phyloP scores from a whole-genome alignment of 1,140 invertebrate genomes.

The Drosophila bocki region DNA sequence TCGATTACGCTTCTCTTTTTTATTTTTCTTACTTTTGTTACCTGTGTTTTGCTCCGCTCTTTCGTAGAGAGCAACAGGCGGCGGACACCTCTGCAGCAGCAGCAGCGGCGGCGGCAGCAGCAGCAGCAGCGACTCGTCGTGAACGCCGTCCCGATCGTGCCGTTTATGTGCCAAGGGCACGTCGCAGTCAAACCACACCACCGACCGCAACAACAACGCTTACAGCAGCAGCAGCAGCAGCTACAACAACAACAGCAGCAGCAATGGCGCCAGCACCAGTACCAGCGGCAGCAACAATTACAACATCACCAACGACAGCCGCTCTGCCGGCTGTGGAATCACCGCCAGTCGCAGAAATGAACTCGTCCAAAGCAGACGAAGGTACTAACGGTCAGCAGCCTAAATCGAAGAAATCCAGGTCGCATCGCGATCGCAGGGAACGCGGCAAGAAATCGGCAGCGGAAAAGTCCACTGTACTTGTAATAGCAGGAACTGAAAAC shows the following conservation, averaged over 20 bases:
- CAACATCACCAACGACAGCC: constrained; percentile 37
- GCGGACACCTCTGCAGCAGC: constrained; percentile 20
- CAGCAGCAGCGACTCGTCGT: constrained; percentile 69
- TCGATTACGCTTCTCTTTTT: constrained; percentile 30
- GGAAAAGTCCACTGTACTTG: constrained; percentile 59
- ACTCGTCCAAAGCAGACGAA: constrained; percentile 59
- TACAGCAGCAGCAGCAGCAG: constrained; percentile 23
- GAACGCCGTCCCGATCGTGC: constrained; percentile 90
- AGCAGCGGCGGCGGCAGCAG: constrained; percentile 40
- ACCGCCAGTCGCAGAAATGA: constrained; percentile 55
- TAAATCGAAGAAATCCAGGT: constrained; percentile 58
- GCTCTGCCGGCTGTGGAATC: constrained; percentile 31
- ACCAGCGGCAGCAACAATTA: constrained; percentile 12
- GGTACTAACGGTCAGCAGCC: constrained; percentile 45
- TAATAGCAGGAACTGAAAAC: constrained; percentile 57
- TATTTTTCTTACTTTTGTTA: constrained; percentile 38
- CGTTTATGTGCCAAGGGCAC: constrained; percentile 91
- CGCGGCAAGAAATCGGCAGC: constrained; percentile 55
- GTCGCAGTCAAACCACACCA: constrained; percentile 86
- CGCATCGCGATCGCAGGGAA: constrained; percentile 59
- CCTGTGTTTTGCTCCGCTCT: constrained; percentile 67
- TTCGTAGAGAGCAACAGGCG: constrained; percentile 70
- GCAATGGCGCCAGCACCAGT: constrained; percentile 10
- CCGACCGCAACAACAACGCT: constrained; percentile 71
- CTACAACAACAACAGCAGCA: constrained; percentile 21